phyloP scores from a whole-genome alignment of 2,888 invertebrate genomes.

The Eutolmus rufibarbis region DNA sequence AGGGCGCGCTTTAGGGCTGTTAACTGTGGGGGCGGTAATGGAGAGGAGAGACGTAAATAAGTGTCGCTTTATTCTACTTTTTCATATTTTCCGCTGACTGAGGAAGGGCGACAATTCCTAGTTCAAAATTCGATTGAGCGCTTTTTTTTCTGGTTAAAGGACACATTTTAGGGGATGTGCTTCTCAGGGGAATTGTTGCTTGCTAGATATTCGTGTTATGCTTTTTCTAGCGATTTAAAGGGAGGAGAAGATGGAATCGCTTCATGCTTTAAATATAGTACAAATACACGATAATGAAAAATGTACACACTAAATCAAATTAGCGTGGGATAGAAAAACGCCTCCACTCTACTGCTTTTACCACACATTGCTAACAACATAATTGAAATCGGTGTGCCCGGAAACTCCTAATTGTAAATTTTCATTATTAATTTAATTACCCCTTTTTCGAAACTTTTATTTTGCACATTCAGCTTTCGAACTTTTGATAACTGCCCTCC shows the following conservation, averaged over 20 bases:
- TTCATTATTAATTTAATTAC: too few species aligned
- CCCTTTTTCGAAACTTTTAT: too few species aligned
- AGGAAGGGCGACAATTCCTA: neutral
- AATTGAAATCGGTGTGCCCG: too few species aligned
- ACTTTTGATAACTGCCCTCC: too few species aligned
- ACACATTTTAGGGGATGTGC: neutral
- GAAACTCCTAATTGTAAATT: too few species aligned
- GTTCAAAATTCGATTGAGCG: neutral
- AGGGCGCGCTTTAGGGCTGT: neutral
- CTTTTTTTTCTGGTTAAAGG: neutral
- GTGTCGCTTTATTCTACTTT: neutral
- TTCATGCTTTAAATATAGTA: neutral
- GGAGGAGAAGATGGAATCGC: neutral
- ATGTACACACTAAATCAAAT: neutral
- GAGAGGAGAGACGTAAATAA: neutral
- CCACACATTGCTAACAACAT: neutral
- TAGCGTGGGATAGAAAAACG: too few species aligned
- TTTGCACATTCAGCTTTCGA: too few species aligned
- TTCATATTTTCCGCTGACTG: neutral
- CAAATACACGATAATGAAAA: neutral
- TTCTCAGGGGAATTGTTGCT: neutral
- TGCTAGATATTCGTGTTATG: neutral
- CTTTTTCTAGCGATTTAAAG: neutral
- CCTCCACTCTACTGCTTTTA: too few species aligned
- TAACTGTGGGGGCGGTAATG: neutral